Base-by-base conservation (phyloP, 2,888 invertebrate species). In the Gordius sp. region DNA sequence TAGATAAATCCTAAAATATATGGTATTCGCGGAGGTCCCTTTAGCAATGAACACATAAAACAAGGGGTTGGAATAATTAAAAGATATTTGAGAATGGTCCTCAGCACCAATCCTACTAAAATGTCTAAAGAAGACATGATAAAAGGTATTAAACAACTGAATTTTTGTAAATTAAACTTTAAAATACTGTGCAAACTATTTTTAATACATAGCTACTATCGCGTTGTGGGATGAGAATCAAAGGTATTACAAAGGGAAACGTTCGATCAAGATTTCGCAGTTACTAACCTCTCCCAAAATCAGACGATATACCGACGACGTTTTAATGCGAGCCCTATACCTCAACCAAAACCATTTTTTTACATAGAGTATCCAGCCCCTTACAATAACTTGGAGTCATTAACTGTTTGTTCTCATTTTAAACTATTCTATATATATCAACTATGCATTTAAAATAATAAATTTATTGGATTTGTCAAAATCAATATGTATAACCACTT, bases 1-100 rank as follows among this genome's bases (percentile, higher is more conserved):
- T n/a, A 33, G 47, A 47, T 47, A 8, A 47, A 47, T 47, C 47
- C 47, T 18, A 47, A 47, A n/a, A 47, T 4, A n/a, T 47, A 47
- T 47, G 23, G 23, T 8, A 20, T 47, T 4, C 4, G 4, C 4
- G 47, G 47, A 18, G 47, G 47, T 4, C 47, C 47, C 8, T n/a
- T 23, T 47, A 47, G 47, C 20, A 13, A 18, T 8, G 47, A 47
- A 20, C 47, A 47, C 20, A 18, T 47, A 23, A 8, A 20, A 20
- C 47, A 47, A 20, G 47, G 47, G 8, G 47, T 20, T 4, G 20
- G 20, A n/a, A 47, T 47, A 4, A 8, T 47, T 8, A 47, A n/a
- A 4, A 23, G 20, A 47, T 4, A 47, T 47, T n/a, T 47, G 20
- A 47, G 20, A 8, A 47, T 20, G 4, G 47, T 47, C 4, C 20